A percentile compares a stretch with the other conserved stretches of the same genome.
Conservation (phyloP, 2,888 invertebrate genomes). For the Vesta saturnalis region DNA sequence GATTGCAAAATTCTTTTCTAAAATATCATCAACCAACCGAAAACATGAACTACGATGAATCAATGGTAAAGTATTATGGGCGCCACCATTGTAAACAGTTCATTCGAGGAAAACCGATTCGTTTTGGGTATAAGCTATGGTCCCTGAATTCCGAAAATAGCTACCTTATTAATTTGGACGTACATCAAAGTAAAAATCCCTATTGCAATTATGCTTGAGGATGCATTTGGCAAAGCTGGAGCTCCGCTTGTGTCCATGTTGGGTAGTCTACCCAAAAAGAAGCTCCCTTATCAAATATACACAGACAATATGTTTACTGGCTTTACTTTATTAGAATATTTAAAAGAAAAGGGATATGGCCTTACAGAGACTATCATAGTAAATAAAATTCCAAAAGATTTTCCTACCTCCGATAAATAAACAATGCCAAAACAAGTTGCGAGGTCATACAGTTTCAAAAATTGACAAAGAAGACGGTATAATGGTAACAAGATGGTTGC, state of each 20-base stretch:
- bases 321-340: slow-evolving; percentile 20
- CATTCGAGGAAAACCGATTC: slow-evolving; percentile 41
- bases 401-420: slow-evolving; percentile 39
- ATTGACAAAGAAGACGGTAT: slow-evolving; percentile 38
- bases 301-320: slow-evolving; percentile 42
- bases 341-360: slow-evolving; percentile 39
- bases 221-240: slow-evolving; percentile 31
- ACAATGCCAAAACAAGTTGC: slow-evolving; percentile 24
- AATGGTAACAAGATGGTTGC: slow-evolving; percentile 45
- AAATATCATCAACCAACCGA: no score
- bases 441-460: slow-evolving; percentile 23
- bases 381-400: slow-evolving; percentile 43
- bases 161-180: slow-evolving; percentile 41
- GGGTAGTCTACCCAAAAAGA: slow-evolving; percentile 31
- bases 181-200: slow-evolving; percentile 35
- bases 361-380: slow-evolving; percentile 45
- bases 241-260: slow-evolving; percentile 37
- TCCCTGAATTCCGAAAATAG: slow-evolving; percentile 33
- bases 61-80: slow-evolving; percentile 52
- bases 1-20: no score
- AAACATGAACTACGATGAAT: slow-evolving; percentile 44
- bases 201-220: slow-evolving; percentile 37
- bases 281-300: slow-evolving; percentile 31
- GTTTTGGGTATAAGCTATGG: slow-evolving; percentile 36
- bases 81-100: slow-evolving; percentile 51